phyloP scores from a whole-genome alignment of 2,797 vertebrate species.

The Notoglanidium macrostoma region DNA sequence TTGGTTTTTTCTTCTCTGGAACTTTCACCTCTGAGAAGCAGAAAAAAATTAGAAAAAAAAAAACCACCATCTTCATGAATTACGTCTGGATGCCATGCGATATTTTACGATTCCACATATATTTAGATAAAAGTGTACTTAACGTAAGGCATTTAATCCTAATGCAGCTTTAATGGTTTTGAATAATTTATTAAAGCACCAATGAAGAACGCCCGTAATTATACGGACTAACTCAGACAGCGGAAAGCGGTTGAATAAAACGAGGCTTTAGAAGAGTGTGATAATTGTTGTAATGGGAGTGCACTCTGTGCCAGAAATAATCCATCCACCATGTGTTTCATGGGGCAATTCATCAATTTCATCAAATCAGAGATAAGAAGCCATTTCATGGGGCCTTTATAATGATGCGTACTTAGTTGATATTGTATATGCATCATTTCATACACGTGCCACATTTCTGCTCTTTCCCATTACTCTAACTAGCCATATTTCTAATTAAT shows the following conservation, averaged over 20 bases:
- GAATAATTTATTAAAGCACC: not conserved
- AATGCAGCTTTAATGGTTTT: not conserved
- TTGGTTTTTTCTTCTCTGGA: conserved; percentile 94
- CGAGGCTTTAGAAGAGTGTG: not conserved
- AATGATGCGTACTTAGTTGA: too few relatives aligned
- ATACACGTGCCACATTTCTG: too few relatives aligned
- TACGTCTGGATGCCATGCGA: not conserved
- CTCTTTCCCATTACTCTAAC: too few relatives aligned
- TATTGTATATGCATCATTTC: too few relatives aligned
- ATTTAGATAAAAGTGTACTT: not conserved
- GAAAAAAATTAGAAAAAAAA: not conserved
- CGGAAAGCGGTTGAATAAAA: too few relatives aligned
- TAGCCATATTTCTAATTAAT: too few relatives aligned
- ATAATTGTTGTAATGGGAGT: not conserved
- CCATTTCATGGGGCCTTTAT: too few relatives aligned
- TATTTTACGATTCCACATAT: not conserved
- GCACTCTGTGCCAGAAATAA: not conserved
- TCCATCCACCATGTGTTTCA: not conserved
- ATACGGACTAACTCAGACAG: not conserved
- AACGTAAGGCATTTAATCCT: not conserved
- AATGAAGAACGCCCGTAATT: not conserved
- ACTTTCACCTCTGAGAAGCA: conserved; percentile 80
- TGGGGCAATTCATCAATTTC: too few relatives aligned
- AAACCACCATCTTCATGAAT: not conserved
- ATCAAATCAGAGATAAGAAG: too few relatives aligned